phyloP scores from a whole-genome alignment of 1,140 invertebrate genomes.

The Lysiphlebus fabarum region DNA sequence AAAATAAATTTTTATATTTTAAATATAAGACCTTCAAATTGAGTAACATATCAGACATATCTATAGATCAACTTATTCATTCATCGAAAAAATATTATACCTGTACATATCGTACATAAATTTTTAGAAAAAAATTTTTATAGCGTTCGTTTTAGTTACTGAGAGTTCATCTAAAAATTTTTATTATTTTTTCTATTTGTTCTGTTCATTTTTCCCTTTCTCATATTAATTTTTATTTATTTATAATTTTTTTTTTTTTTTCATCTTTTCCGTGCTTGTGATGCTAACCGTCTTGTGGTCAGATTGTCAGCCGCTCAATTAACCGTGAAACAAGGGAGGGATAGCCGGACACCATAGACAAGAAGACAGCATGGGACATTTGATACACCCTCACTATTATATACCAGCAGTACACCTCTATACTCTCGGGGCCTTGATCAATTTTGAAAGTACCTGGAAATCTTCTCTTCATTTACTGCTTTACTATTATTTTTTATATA shows the following conservation, averaged over 20 bases:
- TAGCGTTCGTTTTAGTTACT: neutral
- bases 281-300: slow-evolving; percentile 53
- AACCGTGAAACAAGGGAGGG: slow-evolving; percentile 55
- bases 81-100: slow-evolving; percentile 10
- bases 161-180: neutral
- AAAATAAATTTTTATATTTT: neutral
- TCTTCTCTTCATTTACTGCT: slow-evolving; percentile 1
- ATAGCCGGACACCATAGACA: slow-evolving; percentile 49
- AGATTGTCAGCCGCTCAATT: slow-evolving; percentile 55
- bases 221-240: slow-evolving; percentile 1
- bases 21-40: slow-evolving; percentile 6
- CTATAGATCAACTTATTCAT: slow-evolving; percentile 16
- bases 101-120: neutral
- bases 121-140: neutral
- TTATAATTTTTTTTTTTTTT: neutral
- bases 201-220: neutral
- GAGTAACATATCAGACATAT: slow-evolving; percentile 2
- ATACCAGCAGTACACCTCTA: slow-evolving; percentile 1
- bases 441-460: slow-evolving; percentile 21
- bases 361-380: slow-evolving; percentile 43
- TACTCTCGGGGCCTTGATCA: slow-evolving; percentile 11
- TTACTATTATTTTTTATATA: too few species aligned
- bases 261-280: neutral
- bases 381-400: slow-evolving; percentile 50
- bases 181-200: neutral